Evolutionary conservation across 2,113 vertebrate genomes (phyloP).

Genomic region (Pangasianodon gigas): DNA sequence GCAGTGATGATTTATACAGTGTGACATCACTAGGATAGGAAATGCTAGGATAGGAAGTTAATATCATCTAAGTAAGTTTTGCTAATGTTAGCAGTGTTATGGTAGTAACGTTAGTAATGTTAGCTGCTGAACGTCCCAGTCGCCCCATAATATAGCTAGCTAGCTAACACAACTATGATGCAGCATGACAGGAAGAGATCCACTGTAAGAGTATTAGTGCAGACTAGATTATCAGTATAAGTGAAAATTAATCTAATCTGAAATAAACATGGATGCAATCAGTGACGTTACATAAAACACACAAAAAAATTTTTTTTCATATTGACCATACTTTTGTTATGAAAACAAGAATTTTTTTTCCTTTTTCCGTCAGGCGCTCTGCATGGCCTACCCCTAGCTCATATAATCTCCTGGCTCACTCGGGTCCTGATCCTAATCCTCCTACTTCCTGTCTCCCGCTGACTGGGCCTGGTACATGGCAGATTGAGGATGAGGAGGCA

Average conservation of each 20-base stretch:
- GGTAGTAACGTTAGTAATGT: background rate
- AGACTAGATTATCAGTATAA: background rate
- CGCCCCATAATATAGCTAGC: background rate
- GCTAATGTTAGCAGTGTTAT: background rate
- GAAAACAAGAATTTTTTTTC: background rate
- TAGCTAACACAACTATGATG: background rate
- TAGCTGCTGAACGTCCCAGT: background rate
- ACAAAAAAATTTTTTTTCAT: background rate
- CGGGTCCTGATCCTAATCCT: slow-evolving; percentile 40
- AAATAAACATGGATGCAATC: background rate
- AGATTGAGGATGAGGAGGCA: slow-evolving; percentile 51
- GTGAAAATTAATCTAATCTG: background rate
- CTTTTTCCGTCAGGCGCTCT: background rate
- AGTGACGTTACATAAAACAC: background rate
- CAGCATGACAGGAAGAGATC: background rate
- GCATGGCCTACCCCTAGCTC: background rate
- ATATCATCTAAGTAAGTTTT: background rate
- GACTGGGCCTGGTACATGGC: slow-evolving; percentile 19
- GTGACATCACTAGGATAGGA: too few relatives aligned
- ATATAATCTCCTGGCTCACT: background rate
- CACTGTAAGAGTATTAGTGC: background rate
- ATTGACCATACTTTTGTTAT: background rate
- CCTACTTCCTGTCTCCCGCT: slow-evolving; percentile 8
- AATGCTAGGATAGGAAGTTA: background rate
- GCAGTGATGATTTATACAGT: too few relatives aligned